Evolutionary conservation across 2,113 vertebrate species (phyloP), one percentile per base, ranked within the genome.

Genomic region (Hipposideros armiger): DNA sequence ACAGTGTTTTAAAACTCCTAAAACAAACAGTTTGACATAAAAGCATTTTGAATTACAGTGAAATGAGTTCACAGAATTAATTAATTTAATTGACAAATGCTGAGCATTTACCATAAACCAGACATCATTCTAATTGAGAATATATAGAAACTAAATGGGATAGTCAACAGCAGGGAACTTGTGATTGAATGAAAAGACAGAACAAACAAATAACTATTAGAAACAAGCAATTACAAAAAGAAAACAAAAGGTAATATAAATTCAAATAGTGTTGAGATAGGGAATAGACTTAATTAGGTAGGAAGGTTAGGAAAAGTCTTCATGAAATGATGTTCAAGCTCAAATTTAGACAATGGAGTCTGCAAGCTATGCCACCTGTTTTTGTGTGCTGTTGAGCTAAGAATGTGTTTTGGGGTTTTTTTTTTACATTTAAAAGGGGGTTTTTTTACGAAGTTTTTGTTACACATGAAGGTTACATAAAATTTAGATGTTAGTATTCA

Each of bases 151-250:
- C 45, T n/a, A 64, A 62, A 30, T 22, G 16, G 32, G 88, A 32
- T 20, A 91, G 62, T 78, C 64, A 86, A 66, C 24, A 81, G 72
- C 30, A 64, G 36, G 32, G n/a, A 45, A 47, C 10, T 16, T 70
- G 19, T 64, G 83, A 94, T 7, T 58, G 28, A 94, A n/a, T 45
- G 16, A 72, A 70, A 88, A 88, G 66, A n/a, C 6, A 80, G 24
- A 77, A 92, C 42, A 80, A 84, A 74, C 22, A 95, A 83, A 52
- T 3, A 72, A 77, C 40, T 45, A 52, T 60, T 36, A 30, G 6
- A 73, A 92, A 95, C 74, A 73, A 92, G 92, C 74, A 77, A 84
- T 56, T 36, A 73, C 30, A 20, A 88, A 78, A 86, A 80, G 36
- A 78, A 80, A 52, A 64, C 3, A 45, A 95, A 74, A n/a, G n/a